A percentile compares a stretch with the other conserved stretches of the same genome.
These are phyloP conservation scores for Eremophila alpestris DNA, from an alignment of 2,797 vertebrate genomes.

Conservation along the genomic window DNA sequence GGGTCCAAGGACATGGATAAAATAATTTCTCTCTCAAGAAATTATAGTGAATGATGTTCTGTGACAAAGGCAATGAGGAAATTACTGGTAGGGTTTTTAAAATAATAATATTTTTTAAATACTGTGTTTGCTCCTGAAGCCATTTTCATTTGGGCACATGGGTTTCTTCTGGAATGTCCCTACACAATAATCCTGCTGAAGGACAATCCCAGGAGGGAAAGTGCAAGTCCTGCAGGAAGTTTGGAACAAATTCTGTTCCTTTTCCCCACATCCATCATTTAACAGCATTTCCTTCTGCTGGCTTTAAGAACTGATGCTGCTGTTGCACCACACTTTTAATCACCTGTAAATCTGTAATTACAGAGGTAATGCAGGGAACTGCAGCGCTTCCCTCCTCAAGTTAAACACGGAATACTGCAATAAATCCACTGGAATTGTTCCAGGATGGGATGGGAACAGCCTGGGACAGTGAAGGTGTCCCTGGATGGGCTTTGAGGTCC, in stretches of 20 bases:
- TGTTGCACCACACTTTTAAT: not conserved
- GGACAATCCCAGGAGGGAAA: not conserved
- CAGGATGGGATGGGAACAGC: not conserved
- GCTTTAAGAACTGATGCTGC: not conserved
- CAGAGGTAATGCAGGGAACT: accelerated
- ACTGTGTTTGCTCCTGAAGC: too few species aligned
- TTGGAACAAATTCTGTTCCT: not conserved
- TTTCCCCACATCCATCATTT: too few species aligned
- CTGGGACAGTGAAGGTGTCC: not conserved
- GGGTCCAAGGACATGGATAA: accelerated
- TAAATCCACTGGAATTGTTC: not conserved
- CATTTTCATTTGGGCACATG: not conserved
- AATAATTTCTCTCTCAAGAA: too few species aligned
- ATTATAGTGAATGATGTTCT: accelerated
- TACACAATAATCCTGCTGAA: not conserved
- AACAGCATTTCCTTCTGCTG: not conserved
- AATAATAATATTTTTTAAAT: too few species aligned
- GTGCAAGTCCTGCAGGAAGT: not conserved
- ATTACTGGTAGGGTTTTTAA: not conserved
- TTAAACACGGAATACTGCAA: accelerated
- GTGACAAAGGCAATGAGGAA: not conserved
- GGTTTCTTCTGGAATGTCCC: not conserved
- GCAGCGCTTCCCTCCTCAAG: not conserved
- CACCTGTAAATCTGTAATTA: not conserved
- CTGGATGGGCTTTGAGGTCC: not conserved